These are phyloP conservation scores for Dysdera silvatica DNA, from an alignment of 1,140 invertebrate species.

Conservation along the genomic window DNA sequence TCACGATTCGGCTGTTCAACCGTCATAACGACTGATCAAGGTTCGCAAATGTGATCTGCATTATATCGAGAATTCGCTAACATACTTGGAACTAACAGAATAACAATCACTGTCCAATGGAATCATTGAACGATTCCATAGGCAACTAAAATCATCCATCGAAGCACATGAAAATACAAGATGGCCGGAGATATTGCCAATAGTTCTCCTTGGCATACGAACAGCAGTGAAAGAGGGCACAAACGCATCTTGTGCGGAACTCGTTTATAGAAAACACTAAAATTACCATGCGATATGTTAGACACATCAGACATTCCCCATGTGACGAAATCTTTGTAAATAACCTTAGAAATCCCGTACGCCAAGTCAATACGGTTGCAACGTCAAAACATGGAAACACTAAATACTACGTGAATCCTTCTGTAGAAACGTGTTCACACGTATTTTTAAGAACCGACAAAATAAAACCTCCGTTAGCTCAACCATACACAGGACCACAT, in stretches of 20 bases:
- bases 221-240: slow-evolving; percentile 35
- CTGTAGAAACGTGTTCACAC: too few species aligned
- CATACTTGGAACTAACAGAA: background rate
- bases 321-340: too few species aligned
- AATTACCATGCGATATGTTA: slow-evolving; percentile 29
- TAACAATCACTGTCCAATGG: slow-evolving; percentile 34
- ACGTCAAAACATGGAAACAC: too few species aligned
- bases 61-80: background rate
- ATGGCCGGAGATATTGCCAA: slow-evolving; percentile 40
- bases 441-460: too few species aligned
- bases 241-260: slow-evolving; percentile 18
- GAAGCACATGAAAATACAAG: slow-evolving; percentile 16
- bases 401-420: too few species aligned
- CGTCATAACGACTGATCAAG: background rate
- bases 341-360: too few species aligned
- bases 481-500: too few species aligned
- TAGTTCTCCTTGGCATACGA: slow-evolving; percentile 38
- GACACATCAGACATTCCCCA: too few species aligned
- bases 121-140: slow-evolving; percentile 41
- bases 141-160: slow-evolving; percentile 41
- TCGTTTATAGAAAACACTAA: slow-evolving; percentile 31
- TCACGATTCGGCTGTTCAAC: background rate
- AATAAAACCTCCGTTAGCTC: too few species aligned
- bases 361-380: too few species aligned
- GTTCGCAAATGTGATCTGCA: background rate